Evolutionary conservation across 1,140 invertebrate genomes (phyloP).

Genomic region (Manduca sexta): DNA sequence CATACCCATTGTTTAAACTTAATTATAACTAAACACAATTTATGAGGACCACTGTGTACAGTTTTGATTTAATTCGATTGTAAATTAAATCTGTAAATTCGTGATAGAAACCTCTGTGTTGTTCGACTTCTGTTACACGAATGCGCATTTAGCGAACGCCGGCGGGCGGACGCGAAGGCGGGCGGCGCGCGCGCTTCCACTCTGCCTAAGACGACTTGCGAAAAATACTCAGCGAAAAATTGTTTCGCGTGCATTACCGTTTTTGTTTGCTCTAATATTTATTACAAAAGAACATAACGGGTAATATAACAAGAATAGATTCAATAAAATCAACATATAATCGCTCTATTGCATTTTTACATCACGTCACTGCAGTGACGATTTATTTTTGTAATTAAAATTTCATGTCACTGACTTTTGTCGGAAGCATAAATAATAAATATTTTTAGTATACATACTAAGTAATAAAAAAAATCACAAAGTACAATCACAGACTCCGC

Average conservation of each 20-base stretch:
- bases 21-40: background rate
- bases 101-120: conserved; percentile 19
- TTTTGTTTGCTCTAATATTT: no score
- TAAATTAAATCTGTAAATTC: background rate
- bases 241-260: background rate
- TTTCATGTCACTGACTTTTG: conserved; percentile 46
- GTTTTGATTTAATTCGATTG: background rate
- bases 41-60: background rate
- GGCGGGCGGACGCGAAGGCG: conserved; percentile 27
- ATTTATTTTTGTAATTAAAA: conserved; percentile 44
- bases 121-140: conserved; percentile 38
- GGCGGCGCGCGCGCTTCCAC: conserved; percentile 36
- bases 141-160: conserved; percentile 43
- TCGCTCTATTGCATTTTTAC: no score
- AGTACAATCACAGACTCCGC: no score
- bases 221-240: background rate
- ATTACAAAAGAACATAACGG: no score
- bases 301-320: no score
- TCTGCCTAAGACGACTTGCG: no score
- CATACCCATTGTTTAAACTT: conserved; percentile 74
- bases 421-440: conserved; percentile 10
- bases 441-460: no score
- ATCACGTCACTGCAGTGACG: conserved; percentile 24
- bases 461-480: no score
- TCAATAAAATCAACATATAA: no score